Percentiles rank a stretch among this genome's conserved stretches.
phyloP scores from a whole-genome alignment of 2,113 vertebrate species.

The Athene noctua region DNA sequence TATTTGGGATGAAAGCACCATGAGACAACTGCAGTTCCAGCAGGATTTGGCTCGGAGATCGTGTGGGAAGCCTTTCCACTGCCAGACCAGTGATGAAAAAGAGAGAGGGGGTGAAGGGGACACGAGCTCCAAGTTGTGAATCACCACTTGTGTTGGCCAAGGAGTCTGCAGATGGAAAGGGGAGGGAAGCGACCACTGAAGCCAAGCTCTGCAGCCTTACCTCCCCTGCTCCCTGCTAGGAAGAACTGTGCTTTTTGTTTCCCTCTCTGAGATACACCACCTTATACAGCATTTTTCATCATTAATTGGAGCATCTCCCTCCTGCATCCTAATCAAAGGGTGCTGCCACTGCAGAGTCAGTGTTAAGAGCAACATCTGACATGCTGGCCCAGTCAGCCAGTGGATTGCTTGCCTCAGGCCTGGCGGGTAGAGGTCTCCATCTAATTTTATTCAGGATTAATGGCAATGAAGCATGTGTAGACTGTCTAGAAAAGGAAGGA shows the following conservation, averaged over 20 bases:
- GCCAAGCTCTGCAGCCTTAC: neutral
- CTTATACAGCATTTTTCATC: neutral
- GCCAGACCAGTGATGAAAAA: slow-evolving; percentile 4
- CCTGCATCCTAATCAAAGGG: neutral
- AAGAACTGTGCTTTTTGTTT: neutral
- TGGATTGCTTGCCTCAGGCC: neutral
- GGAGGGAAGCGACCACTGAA: neutral
- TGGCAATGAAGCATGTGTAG: neutral
- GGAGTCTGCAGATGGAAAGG: neutral
- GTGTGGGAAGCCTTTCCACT: neutral
- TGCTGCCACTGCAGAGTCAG: neutral
- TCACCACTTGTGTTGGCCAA: neutral
- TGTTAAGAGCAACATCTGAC: neutral
- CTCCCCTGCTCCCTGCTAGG: neutral
- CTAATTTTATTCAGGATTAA: neutral
- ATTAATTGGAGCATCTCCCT: neutral
- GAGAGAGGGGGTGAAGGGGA: neutral
- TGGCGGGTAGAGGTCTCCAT: neutral
- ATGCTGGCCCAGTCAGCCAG: neutral
- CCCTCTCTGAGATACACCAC: neutral
- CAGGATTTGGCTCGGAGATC: neutral
- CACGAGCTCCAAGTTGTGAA: neutral
- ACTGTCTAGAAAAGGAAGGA: neutral
- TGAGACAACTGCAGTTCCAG: neutral
- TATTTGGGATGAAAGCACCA: neutral